Conservation (phyloP, 2,797 vertebrate genomes). For the Pangasius krempfi region DNA sequence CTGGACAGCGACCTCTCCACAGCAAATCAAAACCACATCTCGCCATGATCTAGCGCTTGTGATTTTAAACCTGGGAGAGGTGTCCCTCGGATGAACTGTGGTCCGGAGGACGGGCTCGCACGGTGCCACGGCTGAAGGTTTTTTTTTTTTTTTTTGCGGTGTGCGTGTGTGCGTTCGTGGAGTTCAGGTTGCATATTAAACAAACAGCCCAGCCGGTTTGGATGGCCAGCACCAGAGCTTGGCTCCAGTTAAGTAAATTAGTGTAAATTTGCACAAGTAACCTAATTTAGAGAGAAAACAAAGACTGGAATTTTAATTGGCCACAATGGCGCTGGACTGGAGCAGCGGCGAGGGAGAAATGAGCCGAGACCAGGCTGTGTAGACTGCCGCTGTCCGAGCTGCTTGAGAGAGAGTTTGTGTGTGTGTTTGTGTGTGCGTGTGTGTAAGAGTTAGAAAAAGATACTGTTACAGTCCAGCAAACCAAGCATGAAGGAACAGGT, state of each 20-base stretch:
- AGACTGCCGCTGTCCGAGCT: conserved; percentile 59
- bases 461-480: conserved; percentile 58
- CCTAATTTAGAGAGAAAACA: conserved; percentile 79
- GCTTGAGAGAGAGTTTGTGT: conserved; percentile 22
- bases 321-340: conserved; percentile 66
- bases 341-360: conserved; percentile 65
- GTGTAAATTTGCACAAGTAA: conserved; percentile 80
- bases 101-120: conserved; percentile 36
- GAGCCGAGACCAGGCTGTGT: conserved; percentile 69
- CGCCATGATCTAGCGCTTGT: conserved; percentile 30
- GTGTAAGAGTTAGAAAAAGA: conserved; percentile 41
- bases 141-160: conserved; percentile 22
- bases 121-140: conserved; percentile 22
- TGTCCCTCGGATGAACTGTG: conserved; percentile 55
- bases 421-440: conserved; percentile 13
- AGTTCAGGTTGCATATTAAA: conserved; percentile 79
- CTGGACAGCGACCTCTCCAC: conserved; percentile 11
- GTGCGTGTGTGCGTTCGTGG: conserved; percentile 61
- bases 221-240: conserved; percentile 66
- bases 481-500: conserved; percentile 61
- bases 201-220: conserved; percentile 70
- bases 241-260: conserved; percentile 75
- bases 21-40: conserved; percentile 49
- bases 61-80: conserved; percentile 42
- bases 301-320: conserved; percentile 77